These are phyloP conservation scores for Platysteira castanea DNA, from an alignment of 2,113 vertebrate genomes.

Conservation along the genomic window DNA sequence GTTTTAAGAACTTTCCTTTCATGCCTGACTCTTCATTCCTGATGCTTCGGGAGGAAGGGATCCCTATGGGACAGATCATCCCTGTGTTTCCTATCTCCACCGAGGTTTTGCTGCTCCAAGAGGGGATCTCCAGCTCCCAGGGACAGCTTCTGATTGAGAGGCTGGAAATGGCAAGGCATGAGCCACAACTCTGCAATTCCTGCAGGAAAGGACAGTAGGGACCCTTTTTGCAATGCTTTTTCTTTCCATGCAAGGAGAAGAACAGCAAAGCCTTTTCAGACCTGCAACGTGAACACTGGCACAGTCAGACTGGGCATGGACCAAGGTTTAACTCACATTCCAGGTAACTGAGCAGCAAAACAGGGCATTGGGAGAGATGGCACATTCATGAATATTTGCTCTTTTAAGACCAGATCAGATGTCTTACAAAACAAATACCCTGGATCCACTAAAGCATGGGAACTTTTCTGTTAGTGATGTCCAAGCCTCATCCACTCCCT, in stretches of 20 bases:
- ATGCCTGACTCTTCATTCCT: not conserved
- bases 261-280: not conserved
- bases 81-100: not conserved
- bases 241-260: not conserved
- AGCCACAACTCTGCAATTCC: not conserved
- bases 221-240: not conserved
- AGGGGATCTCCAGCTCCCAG: not conserved
- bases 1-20: not conserved
- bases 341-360: not conserved
- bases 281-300: rapidly evolving
- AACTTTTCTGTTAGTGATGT: not conserved
- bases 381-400: not conserved
- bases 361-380: not conserved
- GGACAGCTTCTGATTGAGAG: not conserved
- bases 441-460: not conserved
- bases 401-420: not conserved
- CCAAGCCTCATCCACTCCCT: not conserved
- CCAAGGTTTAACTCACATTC: not conserved
- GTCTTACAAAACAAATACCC: not conserved
- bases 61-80: not conserved
- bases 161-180: not conserved
- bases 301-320: not conserved
- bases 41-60: not conserved
- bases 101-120: rapidly evolving
- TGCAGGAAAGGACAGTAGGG: not conserved